Percentiles rank a stretch among this genome's conserved stretches.
Conservation (phyloP, 2,888 invertebrate genomes). For the Pheosia tremula region DNA sequence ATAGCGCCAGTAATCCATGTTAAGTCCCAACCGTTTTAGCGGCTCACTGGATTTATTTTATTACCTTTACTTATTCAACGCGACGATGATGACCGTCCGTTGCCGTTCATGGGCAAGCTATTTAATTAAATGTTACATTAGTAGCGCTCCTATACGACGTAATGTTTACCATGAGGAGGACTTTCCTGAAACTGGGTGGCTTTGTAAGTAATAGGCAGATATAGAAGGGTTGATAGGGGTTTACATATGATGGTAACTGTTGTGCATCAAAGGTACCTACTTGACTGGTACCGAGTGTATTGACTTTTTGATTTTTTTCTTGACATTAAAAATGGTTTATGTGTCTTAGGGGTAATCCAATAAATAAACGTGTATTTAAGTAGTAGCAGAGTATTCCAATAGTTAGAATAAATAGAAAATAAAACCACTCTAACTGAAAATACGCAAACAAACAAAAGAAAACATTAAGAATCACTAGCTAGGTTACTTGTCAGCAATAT, state of each 20-base stretch:
- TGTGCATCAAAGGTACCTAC: too few relatives aligned
- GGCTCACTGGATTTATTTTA: constrained; percentile 75
- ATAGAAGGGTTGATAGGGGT: too few relatives aligned
- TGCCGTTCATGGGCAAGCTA: constrained; percentile 59
- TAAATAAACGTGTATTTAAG: too few relatives aligned
- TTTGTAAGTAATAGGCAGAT: too few relatives aligned
- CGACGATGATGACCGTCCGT: constrained; percentile 57
- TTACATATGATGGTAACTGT: too few relatives aligned
- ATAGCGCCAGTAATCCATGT: constrained; percentile 66
- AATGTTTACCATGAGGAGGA: constrained; percentile 28
- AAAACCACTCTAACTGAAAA: background rate
- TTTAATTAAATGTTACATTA: constrained; percentile 64
- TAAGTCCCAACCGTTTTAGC: constrained; percentile 63
- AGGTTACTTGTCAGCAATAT: background rate
- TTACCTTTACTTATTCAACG: constrained; percentile 70
- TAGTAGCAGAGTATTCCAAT: too few relatives aligned
- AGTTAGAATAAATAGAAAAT: background rate
- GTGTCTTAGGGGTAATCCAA: too few relatives aligned
- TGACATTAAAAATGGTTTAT: too few relatives aligned
- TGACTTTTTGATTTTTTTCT: too few relatives aligned
- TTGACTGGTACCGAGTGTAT: too few relatives aligned
- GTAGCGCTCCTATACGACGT: constrained; percentile 35
- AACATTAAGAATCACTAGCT: background rate
- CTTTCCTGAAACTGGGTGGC: constrained; percentile 19
- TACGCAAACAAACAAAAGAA: background rate